These are phyloP conservation scores for Panthera leo DNA, from an alignment of 2,113 vertebrate species.

Conservation along the genomic window DNA sequence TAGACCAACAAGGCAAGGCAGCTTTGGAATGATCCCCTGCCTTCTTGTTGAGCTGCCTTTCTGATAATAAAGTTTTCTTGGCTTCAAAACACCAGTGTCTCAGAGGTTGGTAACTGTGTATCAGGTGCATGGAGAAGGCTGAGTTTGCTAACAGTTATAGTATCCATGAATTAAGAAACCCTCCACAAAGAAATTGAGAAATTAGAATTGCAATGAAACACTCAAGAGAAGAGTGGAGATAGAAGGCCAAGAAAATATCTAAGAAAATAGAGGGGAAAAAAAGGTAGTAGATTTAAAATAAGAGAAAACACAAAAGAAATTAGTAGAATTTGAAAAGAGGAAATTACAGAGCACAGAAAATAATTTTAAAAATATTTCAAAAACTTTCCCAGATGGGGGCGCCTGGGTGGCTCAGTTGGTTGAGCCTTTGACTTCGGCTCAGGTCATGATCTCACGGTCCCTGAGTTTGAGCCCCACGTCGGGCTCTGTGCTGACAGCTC, in stretches of 20 bases:
- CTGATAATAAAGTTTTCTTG: background rate
- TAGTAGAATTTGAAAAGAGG: background rate
- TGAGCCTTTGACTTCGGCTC: too few relatives aligned
- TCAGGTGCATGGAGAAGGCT: background rate
- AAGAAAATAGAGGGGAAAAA: background rate
- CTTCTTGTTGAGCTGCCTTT: background rate
- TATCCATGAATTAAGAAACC: background rate
- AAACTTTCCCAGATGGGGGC: background rate
- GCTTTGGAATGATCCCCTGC: background rate
- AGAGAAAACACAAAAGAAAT: background rate
- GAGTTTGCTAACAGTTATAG: background rate
- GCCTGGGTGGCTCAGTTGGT: too few relatives aligned
- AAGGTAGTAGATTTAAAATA: background rate
- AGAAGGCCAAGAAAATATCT: background rate
- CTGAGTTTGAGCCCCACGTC: too few relatives aligned
- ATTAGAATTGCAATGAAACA: background rate
- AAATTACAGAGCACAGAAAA: background rate
- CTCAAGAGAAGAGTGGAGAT: background rate
- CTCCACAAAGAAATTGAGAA: background rate
- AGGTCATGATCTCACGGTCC: too few relatives aligned
- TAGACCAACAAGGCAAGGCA: background rate
- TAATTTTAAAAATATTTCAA: background rate
- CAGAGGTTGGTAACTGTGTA: background rate
- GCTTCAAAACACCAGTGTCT: background rate
- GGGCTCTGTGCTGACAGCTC: too few relatives aligned